Conservation (phyloP, 2,888 invertebrate genomes). For the Miltochrista miniata region DNA sequence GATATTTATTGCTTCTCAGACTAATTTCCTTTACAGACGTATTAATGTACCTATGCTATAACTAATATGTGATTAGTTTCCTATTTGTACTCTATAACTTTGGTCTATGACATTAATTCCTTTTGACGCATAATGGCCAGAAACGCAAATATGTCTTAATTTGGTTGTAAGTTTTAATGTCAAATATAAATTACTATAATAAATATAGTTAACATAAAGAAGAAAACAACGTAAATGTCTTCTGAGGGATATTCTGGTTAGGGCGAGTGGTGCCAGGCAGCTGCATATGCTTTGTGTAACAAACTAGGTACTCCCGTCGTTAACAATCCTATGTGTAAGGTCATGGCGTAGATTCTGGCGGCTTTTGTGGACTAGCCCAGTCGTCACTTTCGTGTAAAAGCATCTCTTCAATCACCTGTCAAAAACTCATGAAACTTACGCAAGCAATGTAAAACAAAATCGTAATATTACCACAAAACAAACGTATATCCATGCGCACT, state of each 20-base stretch:
- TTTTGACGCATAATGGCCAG: too few relatives aligned
- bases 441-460: neutral
- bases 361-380: too few relatives aligned
- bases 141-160: too few relatives aligned
- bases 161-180: too few relatives aligned
- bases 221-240: neutral
- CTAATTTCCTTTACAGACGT: neutral
- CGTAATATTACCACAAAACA: constrained; percentile 9
- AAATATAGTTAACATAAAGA: too few relatives aligned
- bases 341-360: too few relatives aligned
- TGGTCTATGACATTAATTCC: neutral
- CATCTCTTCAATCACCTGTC: neutral
- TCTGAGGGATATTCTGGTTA: too few relatives aligned
- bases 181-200: too few relatives aligned
- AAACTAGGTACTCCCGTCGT: too few relatives aligned
- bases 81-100: neutral
- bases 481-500: neutral
- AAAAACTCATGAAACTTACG: neutral
- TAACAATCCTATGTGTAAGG: too few relatives aligned
- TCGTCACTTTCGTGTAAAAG: neutral
- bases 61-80: neutral
- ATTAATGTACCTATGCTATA: neutral
- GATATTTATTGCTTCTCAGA: neutral
- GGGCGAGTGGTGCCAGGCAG: too few relatives aligned
- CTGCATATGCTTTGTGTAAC: too few relatives aligned